Base-by-base conservation (phyloP, 1,140 invertebrate species). In the Pachypeltis micranthus region DNA sequence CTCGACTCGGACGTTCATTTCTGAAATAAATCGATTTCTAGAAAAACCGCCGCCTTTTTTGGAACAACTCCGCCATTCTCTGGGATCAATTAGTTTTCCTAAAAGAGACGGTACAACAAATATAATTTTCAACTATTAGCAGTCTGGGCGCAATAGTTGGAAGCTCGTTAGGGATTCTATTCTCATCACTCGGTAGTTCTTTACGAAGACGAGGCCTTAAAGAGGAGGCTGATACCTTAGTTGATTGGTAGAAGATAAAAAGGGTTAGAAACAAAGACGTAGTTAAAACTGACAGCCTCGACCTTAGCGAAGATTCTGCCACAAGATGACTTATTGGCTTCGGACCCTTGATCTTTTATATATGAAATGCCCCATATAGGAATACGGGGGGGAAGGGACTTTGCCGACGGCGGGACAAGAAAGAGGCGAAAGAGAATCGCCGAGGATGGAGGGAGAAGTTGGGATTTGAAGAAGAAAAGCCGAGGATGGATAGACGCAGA, bases 311-410 rank as follows among this genome's bases (percentile, higher is more conserved):
- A 51, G 47, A 16, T 51, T 51, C 47, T 51, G 47, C 47, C 47
- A 51, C 47, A 51, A 51, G 47, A 51, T 51, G 47, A 51, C 47
- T 51, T 51, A 51, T 51, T 51, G 47, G 47, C 47, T 21, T 16
- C 47, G 47, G 47, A 4, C 47, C 47, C 47, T 51, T 51, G 47
- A 51, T 51, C 47, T 51, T 51, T 51, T 51, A 51, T 51, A 51
- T 51, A 51, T 51, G 47, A 51, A 51, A 51, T 51, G 47, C 47
- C 47, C 47, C 47, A 51, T 51, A 51, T 51, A 51, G 47, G 47
- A 51, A 51, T 51, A 51, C 47, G 31, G 23, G 47, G 4, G 23
- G 47, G 19, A 21, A 51, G 19, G 47, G 47, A 21, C 12, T 16
- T 21, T 21, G 47, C 47, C 47, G 47, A 51, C 47, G 47, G 47